Evolutionary conservation across 2,113 vertebrate species (phyloP).

Genomic region (Trinectes maculatus): DNA sequence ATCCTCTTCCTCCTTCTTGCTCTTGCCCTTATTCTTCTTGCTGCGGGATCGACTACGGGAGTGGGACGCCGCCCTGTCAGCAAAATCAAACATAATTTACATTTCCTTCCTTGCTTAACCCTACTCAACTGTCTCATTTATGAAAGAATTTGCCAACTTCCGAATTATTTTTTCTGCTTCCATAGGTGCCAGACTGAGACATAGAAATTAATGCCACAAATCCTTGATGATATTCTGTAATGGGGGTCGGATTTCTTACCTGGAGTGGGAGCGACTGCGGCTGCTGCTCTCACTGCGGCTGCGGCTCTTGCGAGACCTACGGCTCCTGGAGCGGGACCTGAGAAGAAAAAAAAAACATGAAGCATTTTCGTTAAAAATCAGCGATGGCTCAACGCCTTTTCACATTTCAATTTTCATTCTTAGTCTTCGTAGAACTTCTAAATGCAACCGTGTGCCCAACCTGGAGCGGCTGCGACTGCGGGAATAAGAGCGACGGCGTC

Average conservation of each 20-base stretch:
- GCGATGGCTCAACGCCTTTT: neutral
- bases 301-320: conserved; percentile 92
- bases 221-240: neutral
- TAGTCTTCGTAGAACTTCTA: no score
- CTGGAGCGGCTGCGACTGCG: conserved; percentile 93
- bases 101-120: neutral
- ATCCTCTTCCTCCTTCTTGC: conserved; percentile 81
- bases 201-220: neutral
- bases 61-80: conserved; percentile 85
- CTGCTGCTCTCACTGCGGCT: conserved; percentile 92
- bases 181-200: no score
- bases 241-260: conserved; percentile 74
- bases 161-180: no score
- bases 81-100: neutral
- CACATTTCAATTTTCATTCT: neutral
- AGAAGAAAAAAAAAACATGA: neutral
- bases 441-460: conserved; percentile 75
- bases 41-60: conserved; percentile 87
- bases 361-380: neutral
- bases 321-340: conserved; percentile 94
- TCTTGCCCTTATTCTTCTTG: conserved; percentile 79
- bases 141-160: no score
- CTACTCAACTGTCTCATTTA: no score
- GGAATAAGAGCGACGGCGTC: conserved; percentile 90
- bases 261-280: conserved; percentile 88